Conservation (phyloP, 92 coral and sea anemone species). For the Porites evermanni region DNA sequence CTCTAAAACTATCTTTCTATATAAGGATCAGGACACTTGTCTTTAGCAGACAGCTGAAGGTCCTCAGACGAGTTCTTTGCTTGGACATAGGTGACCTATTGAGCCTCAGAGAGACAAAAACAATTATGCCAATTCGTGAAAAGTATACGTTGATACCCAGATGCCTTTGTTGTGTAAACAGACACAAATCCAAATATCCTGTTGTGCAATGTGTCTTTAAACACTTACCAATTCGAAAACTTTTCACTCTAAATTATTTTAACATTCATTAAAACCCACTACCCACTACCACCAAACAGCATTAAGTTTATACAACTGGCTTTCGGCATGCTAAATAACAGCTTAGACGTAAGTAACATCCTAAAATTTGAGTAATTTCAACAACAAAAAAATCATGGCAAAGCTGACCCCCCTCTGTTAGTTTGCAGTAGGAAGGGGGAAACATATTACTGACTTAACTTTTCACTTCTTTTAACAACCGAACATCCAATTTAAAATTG, state of each 20-base stretch:
- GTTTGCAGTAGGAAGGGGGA: neutral
- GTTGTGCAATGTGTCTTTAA: neutral
- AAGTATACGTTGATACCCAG: neutral
- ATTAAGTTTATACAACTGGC: neutral
- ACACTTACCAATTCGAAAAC: neutral
- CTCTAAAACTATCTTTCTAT: too few relatives aligned
- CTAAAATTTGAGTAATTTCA: neutral
- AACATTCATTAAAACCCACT: neutral
- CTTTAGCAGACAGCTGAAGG: too few relatives aligned
- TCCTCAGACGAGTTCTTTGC: too few relatives aligned
- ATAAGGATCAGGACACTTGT: too few relatives aligned
- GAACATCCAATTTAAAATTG: neutral
- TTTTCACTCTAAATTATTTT: neutral
- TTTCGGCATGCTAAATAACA: neutral
- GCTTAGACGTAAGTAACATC: neutral
- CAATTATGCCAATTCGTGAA: neutral
- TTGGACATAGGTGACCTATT: too few relatives aligned
- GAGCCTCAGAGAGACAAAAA: neutral
- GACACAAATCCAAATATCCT: neutral
- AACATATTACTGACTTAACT: neutral
- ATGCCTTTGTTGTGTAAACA: constrained; percentile 46
- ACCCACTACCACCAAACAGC: neutral
- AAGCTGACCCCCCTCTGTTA: neutral
- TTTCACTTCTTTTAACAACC: neutral
- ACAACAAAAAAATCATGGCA: neutral